Conservation (phyloP, 2,888 invertebrate species). For the Agapostemon virescens region DNA sequence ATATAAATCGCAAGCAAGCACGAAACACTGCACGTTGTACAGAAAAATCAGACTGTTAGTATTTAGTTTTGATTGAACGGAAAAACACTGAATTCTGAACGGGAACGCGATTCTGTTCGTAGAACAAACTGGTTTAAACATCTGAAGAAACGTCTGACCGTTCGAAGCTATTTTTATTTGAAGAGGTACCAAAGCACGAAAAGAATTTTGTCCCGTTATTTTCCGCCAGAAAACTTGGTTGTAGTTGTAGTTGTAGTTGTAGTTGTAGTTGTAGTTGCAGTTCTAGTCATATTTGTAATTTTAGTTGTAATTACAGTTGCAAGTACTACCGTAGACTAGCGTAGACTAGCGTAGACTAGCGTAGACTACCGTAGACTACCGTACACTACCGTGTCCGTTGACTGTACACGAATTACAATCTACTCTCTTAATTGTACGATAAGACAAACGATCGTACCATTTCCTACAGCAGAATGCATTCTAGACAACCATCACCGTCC, state of each 20-base stretch:
- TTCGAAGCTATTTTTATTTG: constrained; percentile 37
- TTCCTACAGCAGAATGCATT: not conserved
- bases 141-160: too few relatives aligned
- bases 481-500: not conserved
- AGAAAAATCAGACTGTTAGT: not conserved
- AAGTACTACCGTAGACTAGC: not conserved
- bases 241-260: not conserved
- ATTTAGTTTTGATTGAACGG: not conserved
- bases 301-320: too few relatives aligned
- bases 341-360: too few relatives aligned
- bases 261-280: too few relatives aligned
- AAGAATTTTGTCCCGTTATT: constrained; percentile 12
- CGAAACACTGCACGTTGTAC: not conserved
- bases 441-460: not conserved
- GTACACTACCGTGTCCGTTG: not conserved
- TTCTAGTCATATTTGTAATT: too few relatives aligned
- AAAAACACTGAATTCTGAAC: not conserved
- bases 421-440: not conserved
- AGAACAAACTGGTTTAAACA: not conserved
- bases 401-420: not conserved
- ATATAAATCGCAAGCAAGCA: not conserved
- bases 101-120: not conserved
- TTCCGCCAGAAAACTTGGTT: not conserved
- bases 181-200: not conserved
- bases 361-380: too few relatives aligned